phyloP scores from a whole-genome alignment of 2,888 invertebrate species.

The Salpingus planirostris region DNA sequence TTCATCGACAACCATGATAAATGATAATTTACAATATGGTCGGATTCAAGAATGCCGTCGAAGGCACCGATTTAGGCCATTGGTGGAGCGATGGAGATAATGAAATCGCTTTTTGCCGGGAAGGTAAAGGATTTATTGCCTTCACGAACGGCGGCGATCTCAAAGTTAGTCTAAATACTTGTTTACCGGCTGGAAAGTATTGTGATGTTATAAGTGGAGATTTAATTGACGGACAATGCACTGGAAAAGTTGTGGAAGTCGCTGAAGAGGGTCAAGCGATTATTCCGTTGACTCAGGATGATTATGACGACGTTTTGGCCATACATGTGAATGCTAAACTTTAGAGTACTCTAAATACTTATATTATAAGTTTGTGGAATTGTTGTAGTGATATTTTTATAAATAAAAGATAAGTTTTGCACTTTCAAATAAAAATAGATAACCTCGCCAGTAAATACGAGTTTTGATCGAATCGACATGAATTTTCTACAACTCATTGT shows the following conservation, averaged over 20 bases:
- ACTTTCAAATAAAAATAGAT: too few species aligned
- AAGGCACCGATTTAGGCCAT: slow-evolving; percentile 44
- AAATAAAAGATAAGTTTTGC: too few species aligned
- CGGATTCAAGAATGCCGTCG: slow-evolving; percentile 5
- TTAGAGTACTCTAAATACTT: too few species aligned
- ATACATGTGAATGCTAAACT: slow-evolving; percentile 44
- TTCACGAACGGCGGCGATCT: slow-evolving; percentile 1
- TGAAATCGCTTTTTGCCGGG: slow-evolving; percentile 78
- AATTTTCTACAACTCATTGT: too few species aligned
- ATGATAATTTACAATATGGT: slow-evolving; percentile 23
- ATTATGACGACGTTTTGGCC: slow-evolving; percentile 61
- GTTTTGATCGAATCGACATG: too few species aligned
- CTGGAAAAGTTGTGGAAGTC: slow-evolving; percentile 56
- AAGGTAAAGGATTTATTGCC: slow-evolving; percentile 57
- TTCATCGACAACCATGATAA: slow-evolving; percentile 63
- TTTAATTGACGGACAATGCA: slow-evolving; percentile 48
- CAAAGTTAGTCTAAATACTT: slow-evolving; percentile 1
- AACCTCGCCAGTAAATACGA: too few species aligned
- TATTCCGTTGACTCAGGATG: slow-evolving; percentile 47
- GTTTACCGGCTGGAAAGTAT: slow-evolving; percentile 51
- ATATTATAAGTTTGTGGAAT: too few species aligned
- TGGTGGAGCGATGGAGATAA: slow-evolving; percentile 79
- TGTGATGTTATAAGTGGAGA: slow-evolving; percentile 78
- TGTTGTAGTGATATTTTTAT: too few species aligned
- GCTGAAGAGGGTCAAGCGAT: slow-evolving; percentile 49